Base-by-base conservation (phyloP, 2,797 vertebrate species). In the Danio choprae region DNA sequence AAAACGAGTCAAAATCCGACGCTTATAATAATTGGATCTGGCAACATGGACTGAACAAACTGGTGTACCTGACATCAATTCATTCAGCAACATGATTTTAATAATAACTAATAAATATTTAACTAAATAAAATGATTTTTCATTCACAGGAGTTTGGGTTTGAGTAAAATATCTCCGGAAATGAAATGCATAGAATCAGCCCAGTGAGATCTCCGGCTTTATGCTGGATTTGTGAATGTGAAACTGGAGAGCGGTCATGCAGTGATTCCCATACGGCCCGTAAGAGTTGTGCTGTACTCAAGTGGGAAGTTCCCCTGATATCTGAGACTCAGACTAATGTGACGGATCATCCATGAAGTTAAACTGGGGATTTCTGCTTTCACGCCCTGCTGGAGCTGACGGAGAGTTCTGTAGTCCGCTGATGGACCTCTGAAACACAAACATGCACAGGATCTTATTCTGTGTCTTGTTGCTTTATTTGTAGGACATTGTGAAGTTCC, bases 281-380 rank as follows among this genome's bases (percentile, higher is more conserved):
- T n/a, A 68, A 56, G 16, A 75, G 41, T 46, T 51, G 40, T 69
- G 55, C 41, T 64, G 36, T 43, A 46, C 55, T 76, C 69, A 6
- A 3, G 69, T 41, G 74, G 78, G 81, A 77, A 74, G 48, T 85
- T 83, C 78, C 77, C 38, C 18, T 43, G 74, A 70, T 55, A 81
- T 83, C 69, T 8, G 69, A 85, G 78, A 83, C 60, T 64, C 73
- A 51, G 76, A 55, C 53, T 80, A 22, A 77, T 56, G 55, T 38
- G 68, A 56, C 18, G 11, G 60, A 79, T 51, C 51, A 70, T 65
- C 44, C 38, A 20, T 51, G 50, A 55, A 78, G 59, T 56, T 78
- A 77, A 81, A 77, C 70, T 79, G 62, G 70, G 67, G 65, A 81
- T 79, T 81, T 80, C 70, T 51, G 7, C 55, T 53, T 29, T 53